A percentile compares a stretch with the other conserved stretches of the same genome.
These are phyloP conservation scores for Columba guinea DNA, from an alignment of 2,797 vertebrate genomes.

Conservation along the genomic window DNA sequence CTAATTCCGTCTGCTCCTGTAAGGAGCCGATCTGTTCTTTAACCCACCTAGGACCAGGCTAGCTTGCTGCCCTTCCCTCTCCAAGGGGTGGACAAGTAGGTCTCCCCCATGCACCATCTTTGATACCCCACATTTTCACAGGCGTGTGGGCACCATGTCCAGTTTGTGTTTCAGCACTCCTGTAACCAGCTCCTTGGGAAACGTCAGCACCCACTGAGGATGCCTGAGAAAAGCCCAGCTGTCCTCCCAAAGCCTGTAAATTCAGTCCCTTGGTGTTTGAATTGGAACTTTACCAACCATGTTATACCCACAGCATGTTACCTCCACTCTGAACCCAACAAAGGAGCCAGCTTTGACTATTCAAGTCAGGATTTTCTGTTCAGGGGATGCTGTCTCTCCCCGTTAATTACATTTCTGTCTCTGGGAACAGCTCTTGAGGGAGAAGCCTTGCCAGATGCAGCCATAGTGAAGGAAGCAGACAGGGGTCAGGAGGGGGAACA, in stretches of 20 bases:
- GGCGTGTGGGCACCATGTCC: neutral
- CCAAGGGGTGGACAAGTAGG: neutral
- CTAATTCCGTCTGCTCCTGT: neutral
- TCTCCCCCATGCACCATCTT: neutral
- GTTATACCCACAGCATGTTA: neutral
- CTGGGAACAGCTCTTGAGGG: neutral
- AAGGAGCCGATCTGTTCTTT: neutral
- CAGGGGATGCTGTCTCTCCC: neutral
- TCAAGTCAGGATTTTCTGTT: neutral
- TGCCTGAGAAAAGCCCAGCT: neutral
- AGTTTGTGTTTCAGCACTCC: neutral
- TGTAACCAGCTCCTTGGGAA: neutral
- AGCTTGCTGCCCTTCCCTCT: neutral
- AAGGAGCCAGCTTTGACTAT: neutral
- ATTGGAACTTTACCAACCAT: neutral
- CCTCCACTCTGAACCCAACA: neutral
- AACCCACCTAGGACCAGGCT: neutral
- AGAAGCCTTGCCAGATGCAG: neutral
- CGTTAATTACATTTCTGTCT: neutral
- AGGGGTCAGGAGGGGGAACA: neutral
- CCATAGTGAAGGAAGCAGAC: accelerated
- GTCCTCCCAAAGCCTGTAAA: neutral
- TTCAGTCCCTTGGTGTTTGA: neutral
- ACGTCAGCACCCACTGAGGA: neutral
- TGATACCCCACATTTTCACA: neutral